These are phyloP conservation scores for Pogonophryne albipinna DNA, from an alignment of 2,797 vertebrate genomes.

Conservation along the genomic window DNA sequence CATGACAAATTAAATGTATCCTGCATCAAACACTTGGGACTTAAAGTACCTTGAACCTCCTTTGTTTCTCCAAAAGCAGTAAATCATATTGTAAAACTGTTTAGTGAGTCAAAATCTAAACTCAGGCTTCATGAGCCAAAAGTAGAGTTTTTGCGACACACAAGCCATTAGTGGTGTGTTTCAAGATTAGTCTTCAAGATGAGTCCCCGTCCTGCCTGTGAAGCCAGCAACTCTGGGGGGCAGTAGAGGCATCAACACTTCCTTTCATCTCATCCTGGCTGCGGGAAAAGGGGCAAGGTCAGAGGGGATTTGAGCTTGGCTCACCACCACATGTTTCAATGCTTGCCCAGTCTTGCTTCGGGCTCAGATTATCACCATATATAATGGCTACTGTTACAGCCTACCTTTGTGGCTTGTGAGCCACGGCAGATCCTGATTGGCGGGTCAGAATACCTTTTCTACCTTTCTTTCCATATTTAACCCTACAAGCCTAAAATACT, in stretches of 20 bases:
- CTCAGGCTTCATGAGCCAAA: slow-evolving; percentile 31
- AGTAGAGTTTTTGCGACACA: slow-evolving; percentile 51
- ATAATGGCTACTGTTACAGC: slow-evolving; percentile 76
- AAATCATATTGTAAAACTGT: slow-evolving; percentile 38
- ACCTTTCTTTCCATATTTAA: slow-evolving; percentile 47
- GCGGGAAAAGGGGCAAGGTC: slow-evolving; percentile 79
- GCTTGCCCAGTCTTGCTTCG: slow-evolving; percentile 75
- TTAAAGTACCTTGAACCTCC: slow-evolving; percentile 44
- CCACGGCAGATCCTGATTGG: slow-evolving; percentile 60
- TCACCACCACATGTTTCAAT: slow-evolving; percentile 77
- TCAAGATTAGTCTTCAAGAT: slow-evolving; percentile 67
- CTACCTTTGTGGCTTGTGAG: slow-evolving; percentile 62
- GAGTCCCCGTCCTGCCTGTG: slow-evolving; percentile 58
- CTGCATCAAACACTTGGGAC: slow-evolving; percentile 50
- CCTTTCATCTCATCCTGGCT: slow-evolving; percentile 73
- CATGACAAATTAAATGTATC: slow-evolving; percentile 72
- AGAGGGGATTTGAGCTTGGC: slow-evolving; percentile 81
- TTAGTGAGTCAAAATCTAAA: slow-evolving; percentile 35
- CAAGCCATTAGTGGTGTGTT: slow-evolving; percentile 56
- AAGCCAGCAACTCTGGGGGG: slow-evolving; percentile 75
- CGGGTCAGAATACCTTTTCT: slow-evolving; percentile 49
- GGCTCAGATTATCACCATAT: slow-evolving; percentile 80
- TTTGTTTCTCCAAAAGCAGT: slow-evolving; percentile 42
- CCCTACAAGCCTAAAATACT: slow-evolving; percentile 53
- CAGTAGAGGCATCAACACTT: slow-evolving; percentile 74